Evolutionary conservation across 2,888 invertebrate genomes (phyloP), one percentile per base, ranked within the genome.

Genomic region (Ganaspis brasiliensis): DNA sequence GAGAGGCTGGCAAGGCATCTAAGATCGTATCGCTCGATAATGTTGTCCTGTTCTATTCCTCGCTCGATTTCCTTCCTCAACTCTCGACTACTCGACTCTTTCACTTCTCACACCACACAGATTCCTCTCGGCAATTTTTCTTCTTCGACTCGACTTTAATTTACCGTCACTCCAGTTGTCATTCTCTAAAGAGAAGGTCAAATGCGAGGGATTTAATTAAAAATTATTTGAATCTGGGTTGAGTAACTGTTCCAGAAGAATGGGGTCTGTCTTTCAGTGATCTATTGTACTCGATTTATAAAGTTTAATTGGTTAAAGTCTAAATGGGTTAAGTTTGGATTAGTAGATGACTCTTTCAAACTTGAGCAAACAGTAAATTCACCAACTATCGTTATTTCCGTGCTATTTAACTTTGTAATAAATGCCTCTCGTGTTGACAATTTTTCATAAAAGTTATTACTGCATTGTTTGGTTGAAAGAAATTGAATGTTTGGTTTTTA

Each of bases 21-120:
- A 75, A 85, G 89, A 89, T 89, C 81, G 85, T 87, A 87, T 87
- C 86, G 84, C 82, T 81, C 85, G 89, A 89, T 89, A 89, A 88
- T 89, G 88, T 89, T 88, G 87, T 88, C 86, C 84, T 81, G 84
- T 80, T 21, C 63, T 71, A 55, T 74, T 77, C 78, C 59, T 77
- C 67, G 73, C 78, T 79, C 74, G 78, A 79, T 79, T 81, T 81
- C 74, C 77, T 73, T 52, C 40, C 59, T 56, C 52, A 31, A 61
- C 49, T 35, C 21, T 61, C 31, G 31, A 31, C 31, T 0, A 19
- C 37, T 59, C n/a, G 31, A 63, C 37, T 63, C 37, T 37, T 63
- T 63, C 63, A 35, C 63, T 37, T 61, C 63, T 12, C 19, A 61
- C 35, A 61, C 61, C n/a, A 16, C 59, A 16, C 31, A 37, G 40